Evolutionary conservation across 2,113 vertebrate genomes (phyloP).

Genomic region (Diglossa brunneiventris): DNA sequence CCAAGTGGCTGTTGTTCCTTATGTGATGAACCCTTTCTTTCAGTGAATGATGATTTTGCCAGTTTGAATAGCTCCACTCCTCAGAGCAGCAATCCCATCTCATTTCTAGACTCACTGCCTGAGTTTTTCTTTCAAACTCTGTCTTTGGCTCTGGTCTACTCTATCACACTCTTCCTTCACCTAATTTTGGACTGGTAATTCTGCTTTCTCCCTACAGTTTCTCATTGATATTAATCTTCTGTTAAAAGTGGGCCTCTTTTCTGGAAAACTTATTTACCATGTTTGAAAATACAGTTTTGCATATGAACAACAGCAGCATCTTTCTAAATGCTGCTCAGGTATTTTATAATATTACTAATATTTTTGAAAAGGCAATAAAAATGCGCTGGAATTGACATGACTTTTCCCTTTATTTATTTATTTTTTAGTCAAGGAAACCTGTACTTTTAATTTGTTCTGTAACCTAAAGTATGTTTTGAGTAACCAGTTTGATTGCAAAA

Average conservation of each 20-base stretch:
- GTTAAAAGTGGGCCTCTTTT: neutral
- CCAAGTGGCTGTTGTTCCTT: fast-evolving
- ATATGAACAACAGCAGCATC: neutral
- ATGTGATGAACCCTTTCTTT: neutral
- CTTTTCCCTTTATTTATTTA: neutral
- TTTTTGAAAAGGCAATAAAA: neutral
- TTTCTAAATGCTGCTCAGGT: neutral
- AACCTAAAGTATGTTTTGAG: neutral
- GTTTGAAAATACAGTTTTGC: neutral
- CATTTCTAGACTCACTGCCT: neutral
- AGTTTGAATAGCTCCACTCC: neutral
- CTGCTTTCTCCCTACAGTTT: neutral
- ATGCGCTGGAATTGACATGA: neutral
- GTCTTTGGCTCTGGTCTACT: neutral
- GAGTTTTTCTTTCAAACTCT: neutral
- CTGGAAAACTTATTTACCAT: neutral
- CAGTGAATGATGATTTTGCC: neutral
- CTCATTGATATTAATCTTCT: neutral
- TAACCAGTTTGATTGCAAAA: neutral
- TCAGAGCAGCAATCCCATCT: neutral
- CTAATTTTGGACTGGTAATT: neutral
- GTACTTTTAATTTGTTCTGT: neutral
- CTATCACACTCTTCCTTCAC: fast-evolving
- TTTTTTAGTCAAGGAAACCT: neutral
- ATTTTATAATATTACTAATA: neutral